A percentile compares a stretch with the other conserved stretches of the same genome.
Evolutionary conservation across 2,888 invertebrate genomes (phyloP).

Genomic region (Seira sanloemensis): DNA sequence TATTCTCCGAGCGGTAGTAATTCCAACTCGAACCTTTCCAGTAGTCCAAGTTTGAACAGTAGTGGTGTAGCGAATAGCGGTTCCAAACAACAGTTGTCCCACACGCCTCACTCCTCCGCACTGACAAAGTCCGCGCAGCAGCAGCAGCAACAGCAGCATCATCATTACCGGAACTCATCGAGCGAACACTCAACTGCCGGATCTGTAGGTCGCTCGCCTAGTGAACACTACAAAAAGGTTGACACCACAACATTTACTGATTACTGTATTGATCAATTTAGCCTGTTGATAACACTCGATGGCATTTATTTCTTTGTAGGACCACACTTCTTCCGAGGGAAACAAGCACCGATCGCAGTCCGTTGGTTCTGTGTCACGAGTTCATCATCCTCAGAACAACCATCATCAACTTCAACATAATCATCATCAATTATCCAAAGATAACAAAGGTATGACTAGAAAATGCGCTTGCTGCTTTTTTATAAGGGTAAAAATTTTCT

Average conservation of each 20-base stretch:
- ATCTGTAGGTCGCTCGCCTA: neutral
- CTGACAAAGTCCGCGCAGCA: too few relatives aligned
- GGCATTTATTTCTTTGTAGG: too few relatives aligned
- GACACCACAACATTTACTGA: too few relatives aligned
- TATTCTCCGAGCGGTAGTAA: neutral
- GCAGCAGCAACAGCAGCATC: too few relatives aligned
- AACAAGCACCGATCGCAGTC: neutral
- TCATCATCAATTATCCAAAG: conserved; percentile 11
- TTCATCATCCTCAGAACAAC: neutral
- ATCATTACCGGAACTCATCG: neutral
- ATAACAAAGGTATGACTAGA: conserved; percentile 12
- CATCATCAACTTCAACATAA: conserved; percentile 18
- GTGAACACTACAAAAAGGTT: neutral
- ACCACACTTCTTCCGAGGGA: neutral
- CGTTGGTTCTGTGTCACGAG: neutral
- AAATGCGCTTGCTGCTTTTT: neutral
- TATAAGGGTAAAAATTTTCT: too few relatives aligned
- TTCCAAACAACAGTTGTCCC: neutral
- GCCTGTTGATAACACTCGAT: too few relatives aligned
- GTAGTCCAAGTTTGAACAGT: too few relatives aligned
- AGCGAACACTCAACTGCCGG: neutral
- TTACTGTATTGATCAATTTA: too few relatives aligned
- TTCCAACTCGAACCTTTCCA: neutral
- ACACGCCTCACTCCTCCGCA: neutral
- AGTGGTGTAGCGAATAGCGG: too few relatives aligned